These are phyloP conservation scores for Peromyscus nudipes DNA, from an alignment of 2,797 vertebrate genomes.

Conservation along the genomic window DNA sequence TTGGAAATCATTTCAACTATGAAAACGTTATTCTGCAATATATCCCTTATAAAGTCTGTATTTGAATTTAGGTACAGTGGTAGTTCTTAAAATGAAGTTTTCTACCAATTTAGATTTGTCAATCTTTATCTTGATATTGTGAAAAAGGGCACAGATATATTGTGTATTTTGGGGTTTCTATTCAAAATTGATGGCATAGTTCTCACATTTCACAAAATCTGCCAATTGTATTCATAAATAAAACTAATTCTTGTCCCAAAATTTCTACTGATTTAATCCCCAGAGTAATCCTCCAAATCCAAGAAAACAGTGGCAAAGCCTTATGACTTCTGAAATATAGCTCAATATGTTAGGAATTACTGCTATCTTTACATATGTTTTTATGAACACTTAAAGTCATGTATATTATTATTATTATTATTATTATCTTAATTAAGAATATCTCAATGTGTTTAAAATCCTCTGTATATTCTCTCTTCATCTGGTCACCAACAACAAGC, in stretches of 20 bases:
- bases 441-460: background rate
- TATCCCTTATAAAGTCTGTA: background rate
- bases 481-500: background rate
- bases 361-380: background rate
- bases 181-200: background rate
- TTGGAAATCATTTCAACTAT: background rate
- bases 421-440: background rate
- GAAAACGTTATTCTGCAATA: background rate
- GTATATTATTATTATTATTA: background rate
- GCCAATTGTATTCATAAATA: background rate
- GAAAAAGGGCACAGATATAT: background rate
- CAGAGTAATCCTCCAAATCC: too few relatives aligned
- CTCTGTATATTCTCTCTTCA: background rate
- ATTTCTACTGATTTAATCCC: too few relatives aligned
- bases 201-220: slow-evolving; percentile 7
- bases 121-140: slow-evolving; percentile 3
- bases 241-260: background rate
- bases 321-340: background rate
- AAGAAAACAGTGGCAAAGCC: background rate
- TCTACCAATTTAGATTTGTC: background rate
- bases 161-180: background rate
- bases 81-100: background rate
- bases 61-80: background rate
- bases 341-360: background rate
- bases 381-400: background rate